A percentile compares a stretch with the other conserved stretches of the same genome.
Evolutionary conservation across 2,113 vertebrate species (phyloP).

Genomic region (Charina bottae): DNA sequence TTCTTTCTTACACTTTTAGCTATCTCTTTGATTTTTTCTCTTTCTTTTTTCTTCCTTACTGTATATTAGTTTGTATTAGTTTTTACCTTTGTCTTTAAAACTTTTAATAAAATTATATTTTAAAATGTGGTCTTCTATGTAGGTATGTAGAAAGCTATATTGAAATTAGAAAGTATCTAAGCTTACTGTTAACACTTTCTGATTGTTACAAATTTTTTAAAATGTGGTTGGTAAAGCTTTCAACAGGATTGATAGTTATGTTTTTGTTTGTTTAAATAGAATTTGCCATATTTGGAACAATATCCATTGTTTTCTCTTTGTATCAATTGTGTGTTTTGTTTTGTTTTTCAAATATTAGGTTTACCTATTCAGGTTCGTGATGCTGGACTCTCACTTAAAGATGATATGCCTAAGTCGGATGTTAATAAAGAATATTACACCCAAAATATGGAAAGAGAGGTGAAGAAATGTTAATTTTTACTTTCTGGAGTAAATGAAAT

Average conservation of each 20-base stretch:
- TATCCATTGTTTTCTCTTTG: constrained; percentile 12
- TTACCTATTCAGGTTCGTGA: constrained; percentile 97
- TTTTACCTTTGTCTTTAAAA: no score
- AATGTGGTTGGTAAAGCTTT: neutral
- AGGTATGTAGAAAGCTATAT: neutral
- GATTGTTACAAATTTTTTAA: neutral
- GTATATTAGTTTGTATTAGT: no score
- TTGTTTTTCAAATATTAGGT: constrained; percentile 73
- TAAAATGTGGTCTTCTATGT: neutral
- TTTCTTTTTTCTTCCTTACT: no score
- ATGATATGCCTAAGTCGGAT: constrained; percentile 96
- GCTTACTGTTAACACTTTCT: neutral
- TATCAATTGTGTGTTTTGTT: neutral
- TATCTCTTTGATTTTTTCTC: no score
- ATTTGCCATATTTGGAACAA: neutral
- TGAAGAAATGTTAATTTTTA: constrained; percentile 40
- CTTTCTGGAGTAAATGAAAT: neutral
- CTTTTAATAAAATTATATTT: no score
- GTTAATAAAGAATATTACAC: constrained; percentile 99
- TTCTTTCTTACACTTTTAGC: no score
- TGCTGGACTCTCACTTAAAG: constrained; percentile 91
- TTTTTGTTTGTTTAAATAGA: neutral
- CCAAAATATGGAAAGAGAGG: constrained; percentile 98
- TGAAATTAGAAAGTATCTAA: neutral
- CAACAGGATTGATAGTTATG: neutral